Percentiles rank a stretch among this genome's conserved stretches.
Evolutionary conservation across 53 echinoderm and acorn worm genomes (phyloP).

Genomic region (Henricia sp.): DNA sequence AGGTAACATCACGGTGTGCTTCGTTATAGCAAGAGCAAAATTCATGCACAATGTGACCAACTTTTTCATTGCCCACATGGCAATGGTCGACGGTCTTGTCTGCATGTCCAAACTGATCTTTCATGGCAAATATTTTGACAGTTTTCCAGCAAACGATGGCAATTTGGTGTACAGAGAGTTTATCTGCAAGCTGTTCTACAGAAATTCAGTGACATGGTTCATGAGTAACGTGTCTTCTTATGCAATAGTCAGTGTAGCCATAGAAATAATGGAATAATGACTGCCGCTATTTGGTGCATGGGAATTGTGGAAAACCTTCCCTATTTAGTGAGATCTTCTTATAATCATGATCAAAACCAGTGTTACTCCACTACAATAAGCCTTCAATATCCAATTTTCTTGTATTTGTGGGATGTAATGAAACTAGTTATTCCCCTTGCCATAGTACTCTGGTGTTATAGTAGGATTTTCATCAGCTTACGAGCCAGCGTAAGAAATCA

Average conservation of each 20-base stretch:
- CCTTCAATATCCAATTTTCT: too few species aligned
- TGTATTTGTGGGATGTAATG: too few species aligned
- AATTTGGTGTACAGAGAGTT: not conserved
- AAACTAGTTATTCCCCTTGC: not conserved
- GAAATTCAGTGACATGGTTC: not conserved
- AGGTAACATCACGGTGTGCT: slow-evolving; percentile 12
- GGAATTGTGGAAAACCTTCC: not conserved
- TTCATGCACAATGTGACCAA: slow-evolving; percentile 47
- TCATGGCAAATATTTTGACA: not conserved
- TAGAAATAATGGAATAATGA: not conserved
- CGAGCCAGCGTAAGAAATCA: not conserved
- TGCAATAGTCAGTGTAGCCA: slow-evolving; percentile 8
- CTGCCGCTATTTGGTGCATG: not conserved
- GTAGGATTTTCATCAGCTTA: slow-evolving; percentile 9
- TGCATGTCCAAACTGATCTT: not conserved
- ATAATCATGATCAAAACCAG: not conserved
- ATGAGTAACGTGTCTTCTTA: slow-evolving; percentile 5
- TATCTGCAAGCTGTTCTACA: not conserved
- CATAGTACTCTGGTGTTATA: slow-evolving; percentile 15
- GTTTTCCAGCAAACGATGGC: not conserved
- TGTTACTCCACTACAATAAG: not conserved
- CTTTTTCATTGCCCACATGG: slow-evolving; percentile 33
- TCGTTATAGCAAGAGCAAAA: slow-evolving; percentile 21
- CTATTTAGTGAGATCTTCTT: not conserved
- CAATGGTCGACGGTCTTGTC: slow-evolving; percentile 23